These are phyloP conservation scores for Automeris io DNA, from an alignment of 2,888 invertebrate genomes.

Conservation along the genomic window DNA sequence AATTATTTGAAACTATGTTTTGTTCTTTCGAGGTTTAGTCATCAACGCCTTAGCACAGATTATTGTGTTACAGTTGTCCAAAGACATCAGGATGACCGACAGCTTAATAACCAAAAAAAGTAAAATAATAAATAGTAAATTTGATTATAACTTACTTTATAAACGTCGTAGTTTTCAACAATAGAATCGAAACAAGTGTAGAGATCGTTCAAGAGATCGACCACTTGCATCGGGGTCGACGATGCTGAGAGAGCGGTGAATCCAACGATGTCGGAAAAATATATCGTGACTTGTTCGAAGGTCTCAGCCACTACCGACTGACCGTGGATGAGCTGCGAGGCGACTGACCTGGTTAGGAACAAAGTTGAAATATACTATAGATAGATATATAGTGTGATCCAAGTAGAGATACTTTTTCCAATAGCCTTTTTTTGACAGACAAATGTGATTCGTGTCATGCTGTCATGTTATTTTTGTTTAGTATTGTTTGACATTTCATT, in stretches of 20 bases:
- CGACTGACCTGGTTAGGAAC: conserved; percentile 85
- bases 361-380: too few relatives aligned
- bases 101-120: too few relatives aligned
- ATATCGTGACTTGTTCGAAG: conserved; percentile 94
- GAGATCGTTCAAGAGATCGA: conserved; percentile 96
- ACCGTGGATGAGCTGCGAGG: conserved; percentile 92
- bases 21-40: too few relatives aligned
- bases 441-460: too few relatives aligned
- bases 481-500: not conserved
- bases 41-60: too few relatives aligned
- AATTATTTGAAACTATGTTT: too few relatives aligned
- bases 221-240: conserved; percentile 94
- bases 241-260: conserved; percentile 94
- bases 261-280: conserved; percentile 94
- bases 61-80: too few relatives aligned
- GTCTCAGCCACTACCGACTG: conserved; percentile 94
- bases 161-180: conserved; percentile 96
- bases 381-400: conserved; percentile 5
- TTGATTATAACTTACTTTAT: conserved; percentile 94
- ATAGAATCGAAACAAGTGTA: conserved; percentile 99
- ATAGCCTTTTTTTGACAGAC: too few relatives aligned
- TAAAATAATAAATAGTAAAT: too few relatives aligned
- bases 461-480: too few relatives aligned
- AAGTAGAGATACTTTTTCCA: too few relatives aligned
- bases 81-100: too few relatives aligned